Evolutionary conservation across 2,888 invertebrate species (phyloP), one percentile per base, ranked within the genome.

Genomic region (Drosophila mimica): DNA sequence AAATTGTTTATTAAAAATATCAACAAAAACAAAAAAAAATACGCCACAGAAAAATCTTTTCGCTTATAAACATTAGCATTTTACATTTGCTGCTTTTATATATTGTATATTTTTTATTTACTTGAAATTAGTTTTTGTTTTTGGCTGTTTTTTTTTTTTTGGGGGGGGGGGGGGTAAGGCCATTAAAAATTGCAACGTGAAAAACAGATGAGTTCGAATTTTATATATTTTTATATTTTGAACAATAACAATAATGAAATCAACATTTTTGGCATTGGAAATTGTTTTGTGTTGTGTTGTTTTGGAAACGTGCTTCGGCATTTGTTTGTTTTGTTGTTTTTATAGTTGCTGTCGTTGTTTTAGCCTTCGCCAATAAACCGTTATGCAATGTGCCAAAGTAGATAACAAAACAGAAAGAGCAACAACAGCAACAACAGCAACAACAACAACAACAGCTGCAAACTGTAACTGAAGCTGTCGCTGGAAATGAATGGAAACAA

Each of bases 301-400:
- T 54, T 48, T 74, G 70, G 70, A 74, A 74, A 83, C 83, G 81
- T 83, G 86, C 81, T 73, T 64, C 43, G 60, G 59, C 66, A 70
- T 69, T 62, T 71, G 65, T 73, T 60, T 28, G 30, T 38, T 38
- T 49, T 52, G 25, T 40, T 54, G 43, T 58, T 62, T 48, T 56
- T 73, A 51, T 53, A 67, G 58, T 46, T 68, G 61, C 34, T 64
- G 72, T 54, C 76, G 71, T 58, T 74, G 72, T 70, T 64, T 72
- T 71, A 83, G 84, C 89, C 89, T 86, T 83, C 82, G 76, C 84
- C 75, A 87, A 87, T 87, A 87, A 89, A 75, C 89, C 87, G 89
- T 86, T 86, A 86, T 89, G 86, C 86, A 86, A 89, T 85, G 85
- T 71, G 81, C 81, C 80, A 86, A 86, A 79, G 80, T 63, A 78